These are phyloP conservation scores for Antheraea mylitta DNA, from an alignment of 1,140 invertebrate species.

Conservation along the genomic window DNA sequence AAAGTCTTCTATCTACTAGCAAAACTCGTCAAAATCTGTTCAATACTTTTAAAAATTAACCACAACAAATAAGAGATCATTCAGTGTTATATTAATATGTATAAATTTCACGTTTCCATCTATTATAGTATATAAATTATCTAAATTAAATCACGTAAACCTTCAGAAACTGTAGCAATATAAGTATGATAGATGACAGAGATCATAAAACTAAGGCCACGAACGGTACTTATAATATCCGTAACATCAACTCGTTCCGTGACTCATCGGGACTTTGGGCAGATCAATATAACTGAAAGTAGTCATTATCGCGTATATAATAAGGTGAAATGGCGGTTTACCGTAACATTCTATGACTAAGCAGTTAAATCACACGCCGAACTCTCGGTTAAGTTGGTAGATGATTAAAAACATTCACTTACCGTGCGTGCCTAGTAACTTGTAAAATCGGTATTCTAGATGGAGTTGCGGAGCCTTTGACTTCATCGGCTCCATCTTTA, in stretches of 20 bases:
- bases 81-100: no score
- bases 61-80: no score
- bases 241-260: slow-evolving; percentile 18
- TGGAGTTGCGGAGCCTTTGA: slow-evolving; percentile 99
- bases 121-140: neutral
- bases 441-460: slow-evolving; percentile 99
- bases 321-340: neutral
- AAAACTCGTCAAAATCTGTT: no score
- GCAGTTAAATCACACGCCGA: slow-evolving; percentile 7
- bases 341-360: slow-evolving; percentile 1
- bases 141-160: neutral
- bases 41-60: no score
- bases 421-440: slow-evolving; percentile 90
- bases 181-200: neutral
- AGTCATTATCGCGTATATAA: slow-evolving; percentile 9
- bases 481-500: slow-evolving; percentile 99
- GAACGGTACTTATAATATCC: slow-evolving; percentile 17
- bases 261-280: slow-evolving; percentile 15
- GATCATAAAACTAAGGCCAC: slow-evolving; percentile 15
- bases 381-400: neutral
- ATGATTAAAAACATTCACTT: neutral
- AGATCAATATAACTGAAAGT: slow-evolving; percentile 6
- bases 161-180: neutral
- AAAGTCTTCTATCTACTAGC: no score
- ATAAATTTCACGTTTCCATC: no score